Evolutionary conservation across 2,797 vertebrate species (phyloP).

Genomic region (Sebastes trivittatus): DNA sequence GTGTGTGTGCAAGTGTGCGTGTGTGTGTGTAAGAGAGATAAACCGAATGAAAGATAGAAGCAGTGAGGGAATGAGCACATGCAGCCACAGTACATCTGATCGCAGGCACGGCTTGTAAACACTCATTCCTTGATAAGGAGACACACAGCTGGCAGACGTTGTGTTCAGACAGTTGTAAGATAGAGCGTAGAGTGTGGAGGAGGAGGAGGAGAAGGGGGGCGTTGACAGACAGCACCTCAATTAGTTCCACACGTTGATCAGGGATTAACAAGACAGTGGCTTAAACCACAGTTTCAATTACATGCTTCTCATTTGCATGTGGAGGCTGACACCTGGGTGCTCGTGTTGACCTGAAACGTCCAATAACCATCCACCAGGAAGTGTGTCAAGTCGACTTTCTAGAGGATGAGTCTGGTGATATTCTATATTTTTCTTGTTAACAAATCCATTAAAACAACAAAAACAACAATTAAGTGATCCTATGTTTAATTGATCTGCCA

Average conservation of each 20-base stretch:
- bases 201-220: background rate
- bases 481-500: background rate
- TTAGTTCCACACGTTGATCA: conserved; percentile 51
- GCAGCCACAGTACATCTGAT: conserved; percentile 21
- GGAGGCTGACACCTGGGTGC: conserved; percentile 2
- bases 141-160: conserved; percentile 18
- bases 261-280: conserved; percentile 53
- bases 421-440: background rate
- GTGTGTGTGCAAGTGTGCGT: conserved; percentile 20
- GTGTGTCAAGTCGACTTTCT: background rate
- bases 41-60: conserved; percentile 13
- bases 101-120: conserved; percentile 3
- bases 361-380: background rate
- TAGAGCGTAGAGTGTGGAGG: background rate
- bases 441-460: background rate
- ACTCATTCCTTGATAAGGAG: conserved; percentile 4
- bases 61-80: conserved; percentile 1
- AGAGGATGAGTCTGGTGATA: background rate
- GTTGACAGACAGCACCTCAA: conserved; percentile 57
- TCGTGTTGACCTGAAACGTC: background rate
- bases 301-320: conserved; percentile 18
- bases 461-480: background rate
- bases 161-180: background rate
- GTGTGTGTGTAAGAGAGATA: conserved; percentile 10
- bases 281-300: conserved; percentile 52